Evolutionary conservation across 2,113 vertebrate species (phyloP).

Genomic region (Polyodon spathula): DNA sequence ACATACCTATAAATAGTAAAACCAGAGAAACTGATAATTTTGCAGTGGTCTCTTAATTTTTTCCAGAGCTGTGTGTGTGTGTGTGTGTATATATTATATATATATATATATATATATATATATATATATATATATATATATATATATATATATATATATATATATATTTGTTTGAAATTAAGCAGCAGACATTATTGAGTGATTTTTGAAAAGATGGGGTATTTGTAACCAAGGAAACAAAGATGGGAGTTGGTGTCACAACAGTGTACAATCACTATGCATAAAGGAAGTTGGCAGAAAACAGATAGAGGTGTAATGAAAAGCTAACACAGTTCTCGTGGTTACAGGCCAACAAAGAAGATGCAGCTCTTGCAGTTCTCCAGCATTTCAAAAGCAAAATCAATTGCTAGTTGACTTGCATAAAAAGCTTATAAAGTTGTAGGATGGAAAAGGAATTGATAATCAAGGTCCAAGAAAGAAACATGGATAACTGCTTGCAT

Average conservation of each 20-base stretch:
- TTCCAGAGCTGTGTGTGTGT: too few species aligned
- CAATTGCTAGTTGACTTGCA: constrained; percentile 2
- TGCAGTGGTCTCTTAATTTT: too few species aligned
- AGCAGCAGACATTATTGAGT: not conserved
- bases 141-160: too few species aligned
- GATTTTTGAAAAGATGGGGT: not conserved
- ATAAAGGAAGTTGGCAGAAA: constrained; percentile 3
- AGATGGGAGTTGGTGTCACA: not conserved
- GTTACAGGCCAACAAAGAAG: not conserved
- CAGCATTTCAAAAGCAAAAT: not conserved
- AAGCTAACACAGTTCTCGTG: not conserved
- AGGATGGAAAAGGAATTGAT: not conserved
- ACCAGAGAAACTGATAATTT: too few species aligned
- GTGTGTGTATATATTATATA: too few species aligned
- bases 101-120: too few species aligned
- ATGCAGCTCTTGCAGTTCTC: not conserved
- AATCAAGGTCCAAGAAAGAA: not conserved
- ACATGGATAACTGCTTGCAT: not conserved
- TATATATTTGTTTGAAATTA: too few species aligned
- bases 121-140: too few species aligned
- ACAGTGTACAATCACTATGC: not conserved
- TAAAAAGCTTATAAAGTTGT: not conserved
- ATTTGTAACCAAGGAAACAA: constrained; percentile 1
- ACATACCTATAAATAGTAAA: too few species aligned
- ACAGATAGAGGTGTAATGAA: not conserved